Base-by-base conservation (phyloP, 1,140 invertebrate species). In the Acarapis woodi region DNA sequence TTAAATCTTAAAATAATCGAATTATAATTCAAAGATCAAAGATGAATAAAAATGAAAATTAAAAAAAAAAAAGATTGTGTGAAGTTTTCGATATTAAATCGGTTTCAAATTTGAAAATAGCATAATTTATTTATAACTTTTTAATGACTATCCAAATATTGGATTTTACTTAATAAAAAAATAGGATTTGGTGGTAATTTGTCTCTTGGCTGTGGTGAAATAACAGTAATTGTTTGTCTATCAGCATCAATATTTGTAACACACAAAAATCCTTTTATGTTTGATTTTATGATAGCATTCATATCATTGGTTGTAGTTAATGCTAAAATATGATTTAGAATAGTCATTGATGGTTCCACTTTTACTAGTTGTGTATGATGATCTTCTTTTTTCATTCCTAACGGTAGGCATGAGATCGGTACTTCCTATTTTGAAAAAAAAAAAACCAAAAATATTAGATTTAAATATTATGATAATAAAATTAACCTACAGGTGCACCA, bases 331-430 rank as follows among this genome's bases (percentile, higher is more conserved):
- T 87, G 77, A 61, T 93, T 79, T 2, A 82, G 54, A 9, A 94
- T 60, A 45, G 66, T 49, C 46, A 49, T 49, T 51, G 43, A 6
- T 30, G 35, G 41, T 35, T 37, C 62, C n/a, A 87, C 66, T 1
- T 67, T 59, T 6, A 90, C 77, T 31, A 93, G 57, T 61, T 88
- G 88, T 0, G 79, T 88, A 30, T 55, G 52, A 53, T 80, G 79
- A 55, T 94, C 83, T 50, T 82, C 73, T 0, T 71, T 65, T 50
- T 80, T 80, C 77, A 90, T 88, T 20, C 85, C 48, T 29, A 90
- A 61, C 6, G 88, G 88, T 66, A 94, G 71, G 51, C 80, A 87
- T 1, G 82, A 87, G 48, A 80, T 79, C 1, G 85, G 85, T 32
- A 94, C 54, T 2, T n/a, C n/a, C n/a, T n/a, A n/a, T n/a, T n/a